These are phyloP conservation scores for Drosophila maculinotata DNA, from an alignment of 2,888 invertebrate species.

Conservation along the genomic window DNA sequence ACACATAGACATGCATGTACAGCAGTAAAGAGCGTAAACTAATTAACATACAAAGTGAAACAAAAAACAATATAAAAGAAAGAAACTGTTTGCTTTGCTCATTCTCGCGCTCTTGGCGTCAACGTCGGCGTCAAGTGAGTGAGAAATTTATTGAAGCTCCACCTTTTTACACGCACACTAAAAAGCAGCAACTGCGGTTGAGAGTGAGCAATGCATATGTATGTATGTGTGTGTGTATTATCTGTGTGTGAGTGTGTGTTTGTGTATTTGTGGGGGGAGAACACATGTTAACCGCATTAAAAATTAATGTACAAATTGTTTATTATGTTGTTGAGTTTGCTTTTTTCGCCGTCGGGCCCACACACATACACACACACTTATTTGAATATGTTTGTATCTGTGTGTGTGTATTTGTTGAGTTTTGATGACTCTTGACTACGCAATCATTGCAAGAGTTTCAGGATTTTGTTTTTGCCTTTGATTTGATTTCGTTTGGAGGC, in stretches of 20 bases:
- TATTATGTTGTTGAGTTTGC: slow-evolving; percentile 71
- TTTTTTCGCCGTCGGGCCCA: slow-evolving; percentile 54
- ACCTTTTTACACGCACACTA: slow-evolving; percentile 70
- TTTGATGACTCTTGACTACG: slow-evolving; percentile 59
- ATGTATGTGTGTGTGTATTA: slow-evolving; percentile 15
- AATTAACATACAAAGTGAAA: slow-evolving; percentile 75
- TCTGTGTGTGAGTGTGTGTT: slow-evolving; percentile 24
- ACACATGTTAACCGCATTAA: slow-evolving; percentile 80
- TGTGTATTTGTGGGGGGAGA: slow-evolving; percentile 24
- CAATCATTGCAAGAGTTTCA: slow-evolving; percentile 54
- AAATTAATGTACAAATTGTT: slow-evolving; percentile 80
- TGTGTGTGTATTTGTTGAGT: slow-evolving; percentile 21
- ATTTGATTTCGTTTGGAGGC: slow-evolving; percentile 24
- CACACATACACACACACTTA: slow-evolving; percentile 35
- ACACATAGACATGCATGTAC: slow-evolving; percentile 8
- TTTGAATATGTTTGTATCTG: slow-evolving; percentile 15
- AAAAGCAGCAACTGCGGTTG: slow-evolving; percentile 47
- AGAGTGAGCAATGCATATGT: slow-evolving; percentile 37
- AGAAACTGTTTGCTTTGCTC: slow-evolving; percentile 42
- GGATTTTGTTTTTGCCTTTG: slow-evolving; percentile 38
- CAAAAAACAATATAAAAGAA: slow-evolving; percentile 35
- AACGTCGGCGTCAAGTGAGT: slow-evolving; percentile 48
- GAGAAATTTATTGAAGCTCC: slow-evolving; percentile 77
- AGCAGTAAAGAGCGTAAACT: slow-evolving; percentile 60
- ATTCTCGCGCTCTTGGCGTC: slow-evolving; percentile 40